Evolutionary conservation across 2,888 invertebrate species (phyloP).

Genomic region (Stictocephala bisonia): DNA sequence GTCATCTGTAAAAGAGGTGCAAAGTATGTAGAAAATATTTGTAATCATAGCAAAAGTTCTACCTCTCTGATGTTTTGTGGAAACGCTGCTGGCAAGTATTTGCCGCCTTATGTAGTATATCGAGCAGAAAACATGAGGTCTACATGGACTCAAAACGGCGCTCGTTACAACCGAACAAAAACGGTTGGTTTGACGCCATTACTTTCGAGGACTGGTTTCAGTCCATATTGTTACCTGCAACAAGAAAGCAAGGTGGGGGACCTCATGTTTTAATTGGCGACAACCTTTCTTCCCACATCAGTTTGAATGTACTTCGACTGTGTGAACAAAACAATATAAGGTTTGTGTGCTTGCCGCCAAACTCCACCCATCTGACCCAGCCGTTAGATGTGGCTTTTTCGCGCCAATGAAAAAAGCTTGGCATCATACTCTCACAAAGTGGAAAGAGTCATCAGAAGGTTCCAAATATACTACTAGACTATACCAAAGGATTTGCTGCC

Average conservation of each 20-base stretch:
- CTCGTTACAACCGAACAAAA: too few species aligned
- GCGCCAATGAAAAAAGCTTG: constrained; percentile 57
- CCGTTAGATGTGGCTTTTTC: constrained; percentile 58
- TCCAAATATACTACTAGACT: constrained; percentile 35
- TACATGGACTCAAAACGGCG: too few species aligned
- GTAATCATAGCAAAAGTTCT: constrained; percentile 58
- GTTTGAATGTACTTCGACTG: constrained; percentile 54
- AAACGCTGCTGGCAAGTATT: constrained; percentile 60
- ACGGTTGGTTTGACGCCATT: too few species aligned
- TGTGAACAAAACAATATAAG: constrained; percentile 60
- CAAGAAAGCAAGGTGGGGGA: constrained; percentile 51
- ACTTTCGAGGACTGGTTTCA: too few species aligned
- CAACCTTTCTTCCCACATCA: constrained; percentile 60
- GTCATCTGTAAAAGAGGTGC: constrained; percentile 58
- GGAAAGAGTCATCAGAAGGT: constrained; percentile 50
- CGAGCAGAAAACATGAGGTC: constrained; percentile 60
- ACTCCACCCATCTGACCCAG: constrained; percentile 57
- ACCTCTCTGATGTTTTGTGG: constrained; percentile 62
- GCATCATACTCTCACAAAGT: constrained; percentile 52
- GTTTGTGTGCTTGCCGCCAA: constrained; percentile 61
- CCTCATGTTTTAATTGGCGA: constrained; percentile 61
- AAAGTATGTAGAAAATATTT: constrained; percentile 62
- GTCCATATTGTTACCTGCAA: constrained; percentile 54
- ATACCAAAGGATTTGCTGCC: constrained; percentile 50
- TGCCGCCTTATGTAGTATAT: constrained; percentile 62